Base-by-base conservation (phyloP, 2,888 invertebrate species). In the Acanthopleura granulata region DNA sequence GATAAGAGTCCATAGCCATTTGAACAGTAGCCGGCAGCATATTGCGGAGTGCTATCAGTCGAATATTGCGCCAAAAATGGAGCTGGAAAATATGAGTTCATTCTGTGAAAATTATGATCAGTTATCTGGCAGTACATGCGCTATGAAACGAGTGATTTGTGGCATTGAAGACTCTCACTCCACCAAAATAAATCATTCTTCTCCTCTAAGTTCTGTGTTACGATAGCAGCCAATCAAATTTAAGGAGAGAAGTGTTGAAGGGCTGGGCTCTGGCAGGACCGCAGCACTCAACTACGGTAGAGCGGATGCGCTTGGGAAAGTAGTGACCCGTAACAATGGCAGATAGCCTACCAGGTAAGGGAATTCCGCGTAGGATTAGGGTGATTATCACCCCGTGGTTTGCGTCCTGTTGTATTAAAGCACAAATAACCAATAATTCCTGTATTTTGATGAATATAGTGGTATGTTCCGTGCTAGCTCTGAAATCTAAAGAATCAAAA, bases 21-120 rank as follows among this genome's bases (percentile, higher is more conserved):
- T 57, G 83, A 78, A 76, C 82, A 80, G 74, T 86, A 87, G 77
- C 84, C 84, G 81, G 85, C 85, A 71, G 82, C 77, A 83, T 80
- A 78, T 85, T 84, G 74, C 81, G 85, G 77, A 81, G 66, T 66
- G 15, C n/a, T 85, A 75, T 87, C 87, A 76, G 85, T 80, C 49
- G 87, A 85, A 85, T 87, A 87, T 82, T 86, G 86, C 72, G 85
- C 85, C 80, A 87, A 84, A 83, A 87, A 85, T 74, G 86, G 84
- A 15, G 86, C 82, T 71, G 87, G 81, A 79, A 86, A 87, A 78
- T 87, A 87, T 50, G 87, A 87, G 84, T 86, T 87, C 87, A 87
- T 87, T 83, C 50, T 49, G 71, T 81, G 80, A 82, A 83, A 78
- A 79, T 82, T 83, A 82, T 81, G 80, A 81, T 81, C 83, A 84